These are phyloP conservation scores for Drosophila melanosoma DNA, from an alignment of 2,888 invertebrate genomes.

Conservation along the genomic window DNA sequence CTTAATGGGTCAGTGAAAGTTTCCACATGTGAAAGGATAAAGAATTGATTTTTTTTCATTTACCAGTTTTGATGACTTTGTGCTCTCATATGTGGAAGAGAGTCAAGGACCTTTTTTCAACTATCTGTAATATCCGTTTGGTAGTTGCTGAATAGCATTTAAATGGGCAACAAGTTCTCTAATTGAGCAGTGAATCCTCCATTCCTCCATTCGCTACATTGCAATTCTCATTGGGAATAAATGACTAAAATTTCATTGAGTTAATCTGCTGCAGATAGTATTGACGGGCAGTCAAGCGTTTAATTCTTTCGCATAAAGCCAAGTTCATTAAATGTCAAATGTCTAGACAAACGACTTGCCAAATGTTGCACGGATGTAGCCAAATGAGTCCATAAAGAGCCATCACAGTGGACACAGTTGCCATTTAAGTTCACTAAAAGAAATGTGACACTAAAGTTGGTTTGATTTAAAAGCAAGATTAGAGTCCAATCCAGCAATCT, in stretches of 20 bases:
- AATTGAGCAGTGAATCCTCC: constrained; percentile 7
- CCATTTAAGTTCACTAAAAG: neutral
- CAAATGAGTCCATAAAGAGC: constrained; percentile 39
- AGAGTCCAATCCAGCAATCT: constrained; percentile 3
- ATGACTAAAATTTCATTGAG: neutral
- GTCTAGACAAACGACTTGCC: constrained; percentile 54
- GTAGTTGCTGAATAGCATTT: neutral
- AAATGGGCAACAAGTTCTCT: constrained; percentile 5
- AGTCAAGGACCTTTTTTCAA: neutral
- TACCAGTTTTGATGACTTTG: too few species aligned
- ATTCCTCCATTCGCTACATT: neutral
- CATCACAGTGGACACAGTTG: constrained; percentile 14
- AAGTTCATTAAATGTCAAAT: constrained; percentile 36
- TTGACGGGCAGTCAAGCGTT: constrained; percentile 4
- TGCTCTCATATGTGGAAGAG: neutral
- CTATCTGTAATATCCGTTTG: neutral
- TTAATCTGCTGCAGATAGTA: constrained; percentile 1
- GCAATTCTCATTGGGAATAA: constrained; percentile 3
- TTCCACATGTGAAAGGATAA: neutral
- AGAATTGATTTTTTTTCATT: neutral
- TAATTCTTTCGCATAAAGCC: constrained; percentile 1
- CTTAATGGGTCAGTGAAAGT: neutral
- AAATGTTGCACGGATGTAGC: constrained; percentile 23
- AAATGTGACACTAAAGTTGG: neutral
- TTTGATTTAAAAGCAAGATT: constrained; percentile 26